Evolutionary conservation across 2,888 invertebrate genomes (phyloP).

Genomic region (Diaphora mendica): DNA sequence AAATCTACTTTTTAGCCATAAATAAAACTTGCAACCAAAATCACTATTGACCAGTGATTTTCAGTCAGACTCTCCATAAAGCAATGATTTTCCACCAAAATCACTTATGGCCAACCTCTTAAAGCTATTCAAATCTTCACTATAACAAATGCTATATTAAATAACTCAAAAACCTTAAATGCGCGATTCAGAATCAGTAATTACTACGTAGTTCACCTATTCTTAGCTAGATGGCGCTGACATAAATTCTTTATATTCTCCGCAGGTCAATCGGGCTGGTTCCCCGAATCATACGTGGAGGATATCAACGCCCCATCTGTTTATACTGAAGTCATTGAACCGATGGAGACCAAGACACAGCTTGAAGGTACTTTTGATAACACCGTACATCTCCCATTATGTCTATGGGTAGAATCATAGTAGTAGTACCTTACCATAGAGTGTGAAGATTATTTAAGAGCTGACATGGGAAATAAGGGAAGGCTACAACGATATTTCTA

Average conservation of each 20-base stretch:
- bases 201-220: not conserved
- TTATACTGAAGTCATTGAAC: constrained; percentile 69
- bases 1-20: no score
- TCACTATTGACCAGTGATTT: no score
- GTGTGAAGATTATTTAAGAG: no score
- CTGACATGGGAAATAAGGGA: no score
- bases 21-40: no score
- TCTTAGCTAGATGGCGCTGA: not conserved
- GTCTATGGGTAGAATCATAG: not conserved
- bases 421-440: no score
- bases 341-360: constrained; percentile 78
- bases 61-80: no score
- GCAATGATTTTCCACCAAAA: no score
- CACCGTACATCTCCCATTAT: not conserved
- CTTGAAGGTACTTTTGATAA: constrained; percentile 67
- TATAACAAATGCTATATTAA: not conserved
- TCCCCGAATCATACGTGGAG: constrained; percentile 98
- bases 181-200: not conserved
- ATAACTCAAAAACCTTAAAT: not conserved
- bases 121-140: no score
- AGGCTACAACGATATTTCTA: no score
- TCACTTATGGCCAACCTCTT: no score
- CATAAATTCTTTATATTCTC: not conserved
- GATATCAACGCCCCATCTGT: constrained; percentile 83
- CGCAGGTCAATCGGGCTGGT: constrained; percentile 95